A percentile compares a stretch with the other conserved stretches of the same genome.
Evolutionary conservation across 1,140 invertebrate genomes (phyloP).

Genomic region (Helicoverpa armigera): DNA sequence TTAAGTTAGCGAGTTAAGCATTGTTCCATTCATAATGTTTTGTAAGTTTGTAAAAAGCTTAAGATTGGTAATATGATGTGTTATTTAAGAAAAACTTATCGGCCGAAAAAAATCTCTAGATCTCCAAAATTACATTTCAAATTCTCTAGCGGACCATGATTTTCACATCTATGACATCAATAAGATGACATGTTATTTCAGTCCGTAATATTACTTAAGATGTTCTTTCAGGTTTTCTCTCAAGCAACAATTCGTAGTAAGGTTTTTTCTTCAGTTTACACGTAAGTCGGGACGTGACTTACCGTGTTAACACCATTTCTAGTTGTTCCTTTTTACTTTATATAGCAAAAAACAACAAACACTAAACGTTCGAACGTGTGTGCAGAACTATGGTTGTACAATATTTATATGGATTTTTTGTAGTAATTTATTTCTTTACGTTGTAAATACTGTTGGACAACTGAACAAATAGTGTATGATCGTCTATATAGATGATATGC

Average conservation of each 20-base stretch:
- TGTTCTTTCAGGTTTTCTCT: neutral
- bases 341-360: neutral
- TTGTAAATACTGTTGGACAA: neutral
- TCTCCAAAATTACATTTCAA: too few species aligned
- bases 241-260: neutral
- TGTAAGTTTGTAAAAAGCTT: too few species aligned
- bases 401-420: neutral
- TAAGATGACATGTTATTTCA: too few species aligned
- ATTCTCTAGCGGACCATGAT: too few species aligned
- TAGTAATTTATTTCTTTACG: neutral
- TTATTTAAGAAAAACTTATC: too few species aligned
- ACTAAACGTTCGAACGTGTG: constrained; percentile 1
- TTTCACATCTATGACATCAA: too few species aligned
- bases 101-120: too few species aligned
- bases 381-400: neutral
- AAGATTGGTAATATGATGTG: too few species aligned
- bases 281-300: constrained; percentile 3
- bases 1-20: neutral
- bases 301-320: neutral
- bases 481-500: too few species aligned
- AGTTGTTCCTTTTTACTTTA: constrained; percentile 1
- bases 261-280: neutral
- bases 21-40: neutral
- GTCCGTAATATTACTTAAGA: too few species aligned
- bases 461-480: too few species aligned